These are phyloP conservation scores for Micrastur ruficollis DNA, from an alignment of 2,797 vertebrate species.

Conservation along the genomic window DNA sequence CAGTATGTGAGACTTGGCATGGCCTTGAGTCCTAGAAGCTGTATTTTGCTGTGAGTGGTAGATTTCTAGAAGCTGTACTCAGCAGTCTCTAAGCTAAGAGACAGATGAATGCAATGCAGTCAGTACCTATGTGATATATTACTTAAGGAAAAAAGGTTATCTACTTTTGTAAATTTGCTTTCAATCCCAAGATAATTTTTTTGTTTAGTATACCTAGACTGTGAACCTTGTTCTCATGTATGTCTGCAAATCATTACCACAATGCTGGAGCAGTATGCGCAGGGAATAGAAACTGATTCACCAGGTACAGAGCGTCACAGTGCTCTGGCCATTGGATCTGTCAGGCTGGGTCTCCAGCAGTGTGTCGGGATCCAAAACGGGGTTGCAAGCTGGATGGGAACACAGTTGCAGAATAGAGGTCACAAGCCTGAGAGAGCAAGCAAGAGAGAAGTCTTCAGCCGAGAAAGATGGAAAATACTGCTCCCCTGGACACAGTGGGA, in stretches of 20 bases:
- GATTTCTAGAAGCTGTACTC: background rate
- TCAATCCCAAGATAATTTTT: background rate
- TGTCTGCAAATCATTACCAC: constrained; percentile 37
- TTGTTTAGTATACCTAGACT: background rate
- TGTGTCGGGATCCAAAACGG: background rate
- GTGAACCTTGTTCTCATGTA: background rate
- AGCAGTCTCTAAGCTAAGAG: background rate
- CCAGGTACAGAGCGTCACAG: background rate
- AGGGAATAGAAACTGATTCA: background rate
- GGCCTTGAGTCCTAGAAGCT: background rate
- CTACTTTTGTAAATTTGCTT: constrained; percentile 29
- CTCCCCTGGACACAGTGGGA: background rate
- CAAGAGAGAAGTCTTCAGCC: background rate
- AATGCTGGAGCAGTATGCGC: background rate
- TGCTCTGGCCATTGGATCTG: background rate
- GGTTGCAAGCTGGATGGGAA: background rate
- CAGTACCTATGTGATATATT: background rate
- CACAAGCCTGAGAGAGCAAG: background rate
- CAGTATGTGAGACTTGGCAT: background rate
- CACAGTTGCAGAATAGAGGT: background rate
- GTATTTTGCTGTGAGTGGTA: background rate
- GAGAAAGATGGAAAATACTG: background rate
- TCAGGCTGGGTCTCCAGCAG: background rate
- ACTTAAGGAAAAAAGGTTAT: constrained; percentile 14
- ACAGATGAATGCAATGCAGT: background rate